phyloP scores from a whole-genome alignment of 2,113 vertebrate genomes.

The Setophaga coronata region DNA sequence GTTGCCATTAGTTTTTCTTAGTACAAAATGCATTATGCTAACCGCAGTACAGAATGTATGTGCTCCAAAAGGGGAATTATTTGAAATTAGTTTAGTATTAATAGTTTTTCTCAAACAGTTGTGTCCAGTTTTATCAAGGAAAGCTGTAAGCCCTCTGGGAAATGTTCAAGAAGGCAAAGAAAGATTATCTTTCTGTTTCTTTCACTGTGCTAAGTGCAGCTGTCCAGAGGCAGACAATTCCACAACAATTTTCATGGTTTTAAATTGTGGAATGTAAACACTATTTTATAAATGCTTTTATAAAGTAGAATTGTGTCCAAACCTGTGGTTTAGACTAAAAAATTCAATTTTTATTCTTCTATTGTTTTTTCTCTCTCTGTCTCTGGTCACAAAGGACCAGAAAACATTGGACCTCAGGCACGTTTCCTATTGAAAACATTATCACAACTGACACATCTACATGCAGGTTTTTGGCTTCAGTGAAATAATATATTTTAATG shows the following conservation, averaged over 20 bases:
- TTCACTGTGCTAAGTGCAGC: neutral
- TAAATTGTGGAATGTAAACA: neutral
- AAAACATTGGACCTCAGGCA: neutral
- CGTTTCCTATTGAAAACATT: neutral
- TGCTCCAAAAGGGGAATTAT: neutral
- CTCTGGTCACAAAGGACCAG: neutral
- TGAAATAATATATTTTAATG: slow-evolving; percentile 1
- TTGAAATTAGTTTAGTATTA: slow-evolving; percentile 45
- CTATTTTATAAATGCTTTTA: neutral
- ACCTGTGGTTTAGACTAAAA: neutral
- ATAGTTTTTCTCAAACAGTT: neutral
- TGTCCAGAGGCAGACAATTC: neutral
- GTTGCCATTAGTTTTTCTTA: slow-evolving; percentile 26
- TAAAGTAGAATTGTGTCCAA: neutral
- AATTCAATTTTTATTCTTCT: neutral
- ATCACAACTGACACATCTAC: neutral
- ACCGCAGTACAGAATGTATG: neutral
- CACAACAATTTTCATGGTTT: neutral
- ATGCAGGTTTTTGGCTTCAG: neutral
- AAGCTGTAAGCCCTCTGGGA: neutral
- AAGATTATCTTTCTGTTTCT: neutral
- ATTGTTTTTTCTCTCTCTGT: neutral
- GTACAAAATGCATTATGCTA: slow-evolving; percentile 46
- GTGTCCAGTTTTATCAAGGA: neutral
- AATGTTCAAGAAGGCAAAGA: neutral